phyloP scores from a whole-genome alignment of 2,888 invertebrate species.

The Gymnocheta viridis region DNA sequence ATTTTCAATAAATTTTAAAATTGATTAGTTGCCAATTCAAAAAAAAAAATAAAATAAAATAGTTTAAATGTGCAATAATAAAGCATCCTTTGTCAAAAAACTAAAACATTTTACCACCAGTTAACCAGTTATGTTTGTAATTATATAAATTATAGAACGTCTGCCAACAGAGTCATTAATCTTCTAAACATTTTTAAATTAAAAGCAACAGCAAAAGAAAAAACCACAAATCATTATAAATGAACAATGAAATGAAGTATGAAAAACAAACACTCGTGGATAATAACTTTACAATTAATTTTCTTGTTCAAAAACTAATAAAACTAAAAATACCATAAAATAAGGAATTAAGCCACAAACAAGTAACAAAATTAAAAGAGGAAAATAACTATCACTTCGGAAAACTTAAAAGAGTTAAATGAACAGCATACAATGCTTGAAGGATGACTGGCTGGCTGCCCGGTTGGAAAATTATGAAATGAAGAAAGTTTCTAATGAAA shows the following conservation, averaged over 20 bases:
- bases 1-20: too few species aligned
- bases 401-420: background rate
- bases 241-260: constrained; percentile 6
- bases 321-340: background rate
- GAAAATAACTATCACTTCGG: background rate
- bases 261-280: constrained; percentile 10
- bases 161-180: constrained; percentile 21
- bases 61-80: too few species aligned
- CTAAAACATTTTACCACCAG: too few species aligned
- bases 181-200: background rate
- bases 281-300: constrained; percentile 50
- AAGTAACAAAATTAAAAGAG: constrained; percentile 8
- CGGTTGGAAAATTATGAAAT: background rate
- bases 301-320: constrained; percentile 36
- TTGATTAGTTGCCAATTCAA: too few species aligned
- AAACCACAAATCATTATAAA: constrained; percentile 35
- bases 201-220: too few species aligned
- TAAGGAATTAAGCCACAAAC: constrained; percentile 31
- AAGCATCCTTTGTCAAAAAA: too few species aligned
- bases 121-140: too few species aligned
- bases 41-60: too few species aligned
- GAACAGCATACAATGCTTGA: background rate
- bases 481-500: too few species aligned
- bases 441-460: background rate
- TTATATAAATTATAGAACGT: too few species aligned